Evolutionary conservation across 2,113 vertebrate genomes (phyloP).

Genomic region (Odobenus rosmarus): DNA sequence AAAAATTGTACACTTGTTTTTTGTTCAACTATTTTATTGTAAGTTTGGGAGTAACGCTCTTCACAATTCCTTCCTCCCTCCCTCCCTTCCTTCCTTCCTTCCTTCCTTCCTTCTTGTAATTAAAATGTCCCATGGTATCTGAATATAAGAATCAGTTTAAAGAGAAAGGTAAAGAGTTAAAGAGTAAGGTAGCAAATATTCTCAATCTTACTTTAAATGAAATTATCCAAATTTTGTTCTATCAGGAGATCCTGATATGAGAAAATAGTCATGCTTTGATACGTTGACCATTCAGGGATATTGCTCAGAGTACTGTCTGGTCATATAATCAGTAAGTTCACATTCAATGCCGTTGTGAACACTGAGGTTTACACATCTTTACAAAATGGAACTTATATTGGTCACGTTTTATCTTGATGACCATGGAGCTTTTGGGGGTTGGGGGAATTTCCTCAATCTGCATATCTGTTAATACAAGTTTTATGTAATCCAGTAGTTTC

Average conservation of each 20-base stretch:
- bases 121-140: not conserved
- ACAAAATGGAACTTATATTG: not conserved
- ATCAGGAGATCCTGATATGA: not conserved
- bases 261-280: not conserved
- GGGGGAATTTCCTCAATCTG: constrained; percentile 54
- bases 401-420: constrained; percentile 54
- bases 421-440: not conserved
- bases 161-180: not conserved
- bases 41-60: not conserved
- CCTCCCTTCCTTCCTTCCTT: not conserved
- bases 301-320: not conserved
- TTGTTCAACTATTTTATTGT: not conserved
- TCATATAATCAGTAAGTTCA: not conserved
- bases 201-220: not conserved
- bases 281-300: not conserved
- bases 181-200: not conserved
- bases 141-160: not conserved
- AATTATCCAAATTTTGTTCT: not conserved
- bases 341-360: not conserved
- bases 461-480: constrained; percentile 51
- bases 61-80: not conserved
- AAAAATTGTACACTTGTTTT: not conserved
- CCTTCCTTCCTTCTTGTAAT: not conserved
- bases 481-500: constrained; percentile 65
- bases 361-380: not conserved